Evolutionary conservation across 2,888 invertebrate genomes (phyloP), one percentile per base, ranked within the genome.

Genomic region (Drosophila algonquin): DNA sequence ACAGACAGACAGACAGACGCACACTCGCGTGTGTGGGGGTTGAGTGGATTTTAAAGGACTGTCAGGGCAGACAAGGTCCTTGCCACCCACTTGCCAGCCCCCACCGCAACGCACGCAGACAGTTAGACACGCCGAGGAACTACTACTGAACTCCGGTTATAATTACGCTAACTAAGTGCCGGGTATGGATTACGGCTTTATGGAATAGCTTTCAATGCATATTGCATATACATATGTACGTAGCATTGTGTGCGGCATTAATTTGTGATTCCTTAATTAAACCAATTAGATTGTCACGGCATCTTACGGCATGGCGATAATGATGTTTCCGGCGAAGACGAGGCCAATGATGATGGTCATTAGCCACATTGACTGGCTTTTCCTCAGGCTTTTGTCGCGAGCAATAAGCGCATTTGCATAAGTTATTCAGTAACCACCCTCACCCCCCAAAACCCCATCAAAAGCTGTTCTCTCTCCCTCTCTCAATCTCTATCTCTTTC

Each of bases 201-300:
- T 75, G 70, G 73, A 52, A 73, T 69, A 54, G 73, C 54, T 55
- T 71, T 55, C 57, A 52, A 65, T 63, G 73, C 67, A 74, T 73
- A 64, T 61, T 69, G 58, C 68, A 21, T 21, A 21, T 3, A 21
- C 2, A 2, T 21, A 21, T 21, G 21, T 21, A 21, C 0, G 21
- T 21, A 1, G 21, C 21, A 73, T 64, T 67, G 64, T 67, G 63
- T 64, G 58, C 48, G 24, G 63, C 67, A 82, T 85, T 86, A 86
- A 85, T 86, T 86, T 83, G 83, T 83, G 86, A 86, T 80, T 80
- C 76, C 81, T 78, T 88, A 83, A 88, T 86, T 86, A 81, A 87
- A 74, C 79, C 88, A 86, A 86, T 86, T 87, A 86, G 73, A 69
- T 63, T 69, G 63, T 64, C 56, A 61, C 73, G 76, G 60, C 64